Evolutionary conservation across 2,888 invertebrate genomes (phyloP).

Genomic region (Sympetrum striolatum): DNA sequence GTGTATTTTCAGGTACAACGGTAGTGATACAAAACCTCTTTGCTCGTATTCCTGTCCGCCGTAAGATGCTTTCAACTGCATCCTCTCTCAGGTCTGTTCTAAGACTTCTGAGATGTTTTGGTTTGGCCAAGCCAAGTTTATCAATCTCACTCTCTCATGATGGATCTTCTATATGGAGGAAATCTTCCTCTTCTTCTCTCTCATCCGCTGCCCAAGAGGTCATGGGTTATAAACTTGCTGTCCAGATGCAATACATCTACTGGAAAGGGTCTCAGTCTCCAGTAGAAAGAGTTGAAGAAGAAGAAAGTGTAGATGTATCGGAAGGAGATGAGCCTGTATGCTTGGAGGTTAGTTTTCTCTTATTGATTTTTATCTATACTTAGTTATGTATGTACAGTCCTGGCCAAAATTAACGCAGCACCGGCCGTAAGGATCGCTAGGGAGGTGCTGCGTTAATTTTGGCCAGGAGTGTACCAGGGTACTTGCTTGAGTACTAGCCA

Average conservation of each 20-base stretch:
- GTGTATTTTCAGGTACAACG: slow-evolving; percentile 61
- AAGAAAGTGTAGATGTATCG: neutral
- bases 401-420: no score
- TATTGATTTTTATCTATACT: no score
- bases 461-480: no score
- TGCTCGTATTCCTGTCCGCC: slow-evolving; percentile 65
- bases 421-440: no score
- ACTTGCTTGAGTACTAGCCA: no score
- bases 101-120: slow-evolving; percentile 61
- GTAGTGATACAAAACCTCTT: slow-evolving; percentile 63
- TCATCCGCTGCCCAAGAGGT: slow-evolving; percentile 56
- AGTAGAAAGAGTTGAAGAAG: neutral
- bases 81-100: slow-evolving; percentile 61
- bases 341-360: neutral
- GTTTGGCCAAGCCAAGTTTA: slow-evolving; percentile 61
- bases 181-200: slow-evolving; percentile 56
- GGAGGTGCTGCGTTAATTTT: no score
- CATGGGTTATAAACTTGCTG: slow-evolving; percentile 52
- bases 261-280: slow-evolving; percentile 33
- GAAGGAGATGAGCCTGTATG: neutral
- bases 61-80: slow-evolving; percentile 59
- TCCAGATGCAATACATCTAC: slow-evolving; percentile 54
- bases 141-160: slow-evolving; percentile 62
- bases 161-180: slow-evolving; percentile 60
- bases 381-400: no score